These are phyloP conservation scores for Neocrepidodera transversa DNA, from an alignment of 2,888 invertebrate species.

Conservation along the genomic window DNA sequence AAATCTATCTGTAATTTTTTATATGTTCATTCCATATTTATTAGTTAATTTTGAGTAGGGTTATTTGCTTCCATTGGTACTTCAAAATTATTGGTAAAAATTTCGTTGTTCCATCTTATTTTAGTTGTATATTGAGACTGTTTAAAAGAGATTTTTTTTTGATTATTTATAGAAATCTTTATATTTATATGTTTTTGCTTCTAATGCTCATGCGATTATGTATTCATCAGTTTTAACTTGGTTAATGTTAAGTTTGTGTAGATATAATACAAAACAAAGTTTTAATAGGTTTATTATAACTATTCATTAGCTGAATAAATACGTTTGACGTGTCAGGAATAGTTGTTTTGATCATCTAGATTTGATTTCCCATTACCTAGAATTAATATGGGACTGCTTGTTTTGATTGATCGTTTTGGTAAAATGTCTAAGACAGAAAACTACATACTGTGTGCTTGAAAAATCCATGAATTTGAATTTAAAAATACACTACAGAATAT, in stretches of 20 bases:
- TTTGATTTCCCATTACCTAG: too few species aligned
- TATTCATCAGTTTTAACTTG: neutral
- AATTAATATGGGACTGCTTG: too few species aligned
- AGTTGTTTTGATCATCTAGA: too few species aligned
- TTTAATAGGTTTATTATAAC: constrained; percentile 12
- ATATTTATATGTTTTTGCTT: constrained; percentile 10
- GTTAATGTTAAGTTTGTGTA: constrained; percentile 22
- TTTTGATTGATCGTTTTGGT: too few species aligned
- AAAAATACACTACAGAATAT: too few species aligned
- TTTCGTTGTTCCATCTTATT: neutral
- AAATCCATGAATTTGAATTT: too few species aligned
- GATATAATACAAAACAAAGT: constrained; percentile 6
- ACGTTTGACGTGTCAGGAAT: neutral
- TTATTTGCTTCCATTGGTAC: too few species aligned
- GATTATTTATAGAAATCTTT: constrained; percentile 19
- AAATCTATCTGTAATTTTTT: constrained; percentile 13
- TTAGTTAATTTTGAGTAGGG: neutral
- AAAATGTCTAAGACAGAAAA: too few species aligned
- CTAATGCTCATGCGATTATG: constrained; percentile 4
- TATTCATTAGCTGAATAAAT: constrained; percentile 14
- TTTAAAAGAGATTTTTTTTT: constrained; percentile 16
- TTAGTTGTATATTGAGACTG: constrained; percentile 15
- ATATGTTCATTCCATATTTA: constrained; percentile 24
- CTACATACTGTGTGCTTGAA: too few species aligned
- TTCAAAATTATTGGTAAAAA: too few species aligned